Evolutionary conservation across 37 sponge, comb jelly and placozoan species (phyloP), one percentile per base, ranked within the genome.

Genomic region (Beroe ovata): DNA sequence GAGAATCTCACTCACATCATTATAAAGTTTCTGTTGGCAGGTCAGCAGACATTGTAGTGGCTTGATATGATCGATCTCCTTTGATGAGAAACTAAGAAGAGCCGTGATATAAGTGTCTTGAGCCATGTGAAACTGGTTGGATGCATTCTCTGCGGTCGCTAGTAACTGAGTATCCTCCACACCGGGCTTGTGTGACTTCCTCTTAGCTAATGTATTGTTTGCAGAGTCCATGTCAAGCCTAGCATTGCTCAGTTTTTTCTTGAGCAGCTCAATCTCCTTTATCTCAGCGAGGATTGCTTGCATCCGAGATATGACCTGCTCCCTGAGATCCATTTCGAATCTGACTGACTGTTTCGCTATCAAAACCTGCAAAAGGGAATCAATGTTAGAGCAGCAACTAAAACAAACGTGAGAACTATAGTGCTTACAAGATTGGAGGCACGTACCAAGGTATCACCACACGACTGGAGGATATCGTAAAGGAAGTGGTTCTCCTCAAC

Each of bases 31-130:
- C 47, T 77, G 84, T 16, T 77, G 54, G 47, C 84, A 77, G 8
- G 84, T 42, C 28, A 77, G 47, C 23, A 77, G 84, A 23, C 84
- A 39, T 23, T 77, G 54, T 26, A 77, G 84, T 2, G 84, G 84
- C 3, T 42, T 77, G 22, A 39, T 77, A 54, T 77, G 84, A 35
- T 77, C 84, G 54, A 39, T 25, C 28, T 77, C 84, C 28, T 77
- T 77, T 2, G 54, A 42, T 0, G 54, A 42, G 84, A 77, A 77
- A 40, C 84, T 77, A 23, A 77, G 28, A 0, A 77, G 47, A 25
- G 84, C 84, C n/a, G 84, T 77, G 0, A 77, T 77, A 29, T 77
- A 77, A 18, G 84, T 77, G 84, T 77, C 84, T 26, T 77, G 84
- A 25, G 84, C 84, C 84, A 77, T 77, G 26, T 77, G 84, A 36